Conservation (phyloP, 2,113 vertebrate genomes). For the Protobothrops mucrosquamatus region DNA sequence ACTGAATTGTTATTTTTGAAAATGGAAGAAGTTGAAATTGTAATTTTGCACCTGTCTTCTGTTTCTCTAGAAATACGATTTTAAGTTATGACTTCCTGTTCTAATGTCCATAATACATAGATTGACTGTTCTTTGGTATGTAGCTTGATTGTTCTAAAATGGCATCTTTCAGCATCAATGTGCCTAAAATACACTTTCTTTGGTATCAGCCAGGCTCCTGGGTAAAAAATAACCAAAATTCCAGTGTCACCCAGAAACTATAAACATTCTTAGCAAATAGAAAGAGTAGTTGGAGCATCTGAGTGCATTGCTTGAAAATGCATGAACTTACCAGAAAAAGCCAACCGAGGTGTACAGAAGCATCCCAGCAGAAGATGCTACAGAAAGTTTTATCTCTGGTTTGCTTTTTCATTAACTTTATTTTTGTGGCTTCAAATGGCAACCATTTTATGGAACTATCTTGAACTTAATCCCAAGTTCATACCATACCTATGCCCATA, state of each 20-base stretch:
- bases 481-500: neutral
- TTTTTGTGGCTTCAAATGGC: neutral
- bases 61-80: neutral
- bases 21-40: neutral
- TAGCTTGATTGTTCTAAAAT: neutral
- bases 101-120: neutral
- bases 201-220: neutral
- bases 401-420: neutral
- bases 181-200: neutral
- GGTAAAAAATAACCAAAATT: neutral
- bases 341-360: neutral
- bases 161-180: neutral
- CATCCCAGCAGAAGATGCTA: neutral
- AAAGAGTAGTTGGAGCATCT: neutral
- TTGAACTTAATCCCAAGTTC: neutral
- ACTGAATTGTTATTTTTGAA: neutral
- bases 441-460: neutral
- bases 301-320: neutral
- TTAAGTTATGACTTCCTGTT: neutral
- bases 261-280: neutral
- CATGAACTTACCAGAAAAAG: neutral
- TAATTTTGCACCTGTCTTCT: neutral
- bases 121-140: neutral
- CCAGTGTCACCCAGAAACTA: neutral
- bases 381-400: neutral